Base-by-base conservation (phyloP, 37 sponge, comb jelly and placozoan genomes). In the Aplysina aerophoba region DNA sequence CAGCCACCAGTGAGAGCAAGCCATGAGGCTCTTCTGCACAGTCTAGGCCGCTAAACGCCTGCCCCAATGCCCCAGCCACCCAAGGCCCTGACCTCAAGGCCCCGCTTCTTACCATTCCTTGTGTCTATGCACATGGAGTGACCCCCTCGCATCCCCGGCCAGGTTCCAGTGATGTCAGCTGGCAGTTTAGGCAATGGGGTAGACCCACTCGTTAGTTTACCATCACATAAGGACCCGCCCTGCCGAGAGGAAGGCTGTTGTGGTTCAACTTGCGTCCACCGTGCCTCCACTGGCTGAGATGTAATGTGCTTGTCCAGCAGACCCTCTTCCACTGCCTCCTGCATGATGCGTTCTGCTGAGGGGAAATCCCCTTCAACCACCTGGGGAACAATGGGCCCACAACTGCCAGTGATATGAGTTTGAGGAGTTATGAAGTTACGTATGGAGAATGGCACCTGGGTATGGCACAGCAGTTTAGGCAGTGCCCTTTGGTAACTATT, bases 81-180 rank as follows among this genome's bases (percentile, higher is more conserved):
- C 50, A 11, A 11, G 6, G 8, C 50, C 50, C 6, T 8, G 6
- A 3, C 50, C 50, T 44, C 50, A 44, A 3, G 3, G 8, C 50
- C 50, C 50, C 56, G n/a, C n/a, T n/a, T n/a, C 68, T 53, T 59
- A 85, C 86, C 78, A 0, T 22, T 79, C 0, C 15, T 59, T 20
- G 64, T 14, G 54, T 97, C 97, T 24, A 97, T 20, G 82, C 92
- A 91, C 90, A 97, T 89, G 81, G 92, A 88, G 62, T 97, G 97
- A 14, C 95, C 97, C 30, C 97, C 97, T 56, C 97, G 58, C 85
- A 81, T 84, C 0, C 87, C 87, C 5, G 95, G 95, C 86, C 88
- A 85, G 16, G 16, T 28, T 33, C 62, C 68, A 55, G 17, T 56
- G 28, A 35, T 14, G 16, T 73, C 86, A 58, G 21, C 36, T 36